phyloP scores from a whole-genome alignment of 2,797 vertebrate genomes.

The Falco biarmicus region DNA sequence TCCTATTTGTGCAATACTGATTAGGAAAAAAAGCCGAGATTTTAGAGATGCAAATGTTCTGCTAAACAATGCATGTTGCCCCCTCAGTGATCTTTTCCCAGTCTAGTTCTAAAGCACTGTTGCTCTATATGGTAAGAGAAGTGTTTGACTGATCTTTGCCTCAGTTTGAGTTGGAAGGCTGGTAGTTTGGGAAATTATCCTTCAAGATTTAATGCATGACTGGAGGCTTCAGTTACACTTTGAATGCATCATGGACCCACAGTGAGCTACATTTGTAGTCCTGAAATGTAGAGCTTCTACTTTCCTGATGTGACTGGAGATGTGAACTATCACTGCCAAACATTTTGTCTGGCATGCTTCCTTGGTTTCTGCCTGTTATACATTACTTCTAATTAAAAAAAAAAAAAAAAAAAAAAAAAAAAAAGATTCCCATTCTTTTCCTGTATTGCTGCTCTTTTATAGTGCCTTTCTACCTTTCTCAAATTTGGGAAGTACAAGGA shows the following conservation, averaged over 20 bases:
- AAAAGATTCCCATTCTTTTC: neutral
- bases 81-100: neutral
- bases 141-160: neutral
- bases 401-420: neutral
- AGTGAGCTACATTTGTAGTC: neutral
- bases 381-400: neutral
- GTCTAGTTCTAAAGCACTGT: neutral
- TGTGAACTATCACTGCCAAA: neutral
- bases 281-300: neutral
- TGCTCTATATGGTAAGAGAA: neutral
- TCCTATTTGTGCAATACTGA: neutral
- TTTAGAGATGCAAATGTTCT: neutral
- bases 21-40: neutral
- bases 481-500: neutral
- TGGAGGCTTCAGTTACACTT: neutral
- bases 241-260: neutral
- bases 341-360: neutral
- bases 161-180: neutral
- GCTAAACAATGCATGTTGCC: neutral
- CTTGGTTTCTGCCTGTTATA: neutral
- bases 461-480: neutral
- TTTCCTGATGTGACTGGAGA: neutral
- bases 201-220: neutral
- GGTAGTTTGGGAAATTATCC: neutral
- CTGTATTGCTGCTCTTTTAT: neutral